Conservation (phyloP, 2,888 invertebrate species). For the Lacanobia wlatinum region DNA sequence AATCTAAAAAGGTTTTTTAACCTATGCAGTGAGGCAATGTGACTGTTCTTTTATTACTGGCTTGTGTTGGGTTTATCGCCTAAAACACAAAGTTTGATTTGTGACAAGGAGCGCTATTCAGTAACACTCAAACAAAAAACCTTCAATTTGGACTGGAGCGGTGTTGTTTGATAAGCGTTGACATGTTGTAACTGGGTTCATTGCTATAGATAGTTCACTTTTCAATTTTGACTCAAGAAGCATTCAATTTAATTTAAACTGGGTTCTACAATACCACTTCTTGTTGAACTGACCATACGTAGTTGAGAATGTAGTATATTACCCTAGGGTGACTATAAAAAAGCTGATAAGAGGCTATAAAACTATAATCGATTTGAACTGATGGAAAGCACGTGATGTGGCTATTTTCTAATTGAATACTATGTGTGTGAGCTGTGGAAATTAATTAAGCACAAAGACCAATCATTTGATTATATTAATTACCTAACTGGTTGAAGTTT, state of each 20-base stretch:
- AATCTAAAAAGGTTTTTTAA: too few relatives aligned
- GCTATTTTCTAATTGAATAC: slow-evolving; percentile 4
- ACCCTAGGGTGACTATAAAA: slow-evolving; percentile 6
- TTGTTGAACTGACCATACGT: not conserved
- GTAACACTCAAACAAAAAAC: not conserved
- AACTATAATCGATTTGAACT: slow-evolving; percentile 21
- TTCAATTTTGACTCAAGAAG: too few relatives aligned
- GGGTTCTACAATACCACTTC: not conserved
- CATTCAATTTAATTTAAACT: not conserved
- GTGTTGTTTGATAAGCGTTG: not conserved
- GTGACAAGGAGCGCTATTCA: not conserved
- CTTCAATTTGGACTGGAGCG: not conserved
- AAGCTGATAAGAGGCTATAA: slow-evolving; percentile 20
- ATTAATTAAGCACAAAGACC: slow-evolving; percentile 1
- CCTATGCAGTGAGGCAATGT: too few relatives aligned
- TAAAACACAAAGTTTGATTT: too few relatives aligned
- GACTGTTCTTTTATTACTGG: too few relatives aligned
- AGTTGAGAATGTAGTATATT: not conserved
- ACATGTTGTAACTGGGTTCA: not conserved
- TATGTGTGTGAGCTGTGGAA: not conserved
- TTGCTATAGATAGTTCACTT: not conserved
- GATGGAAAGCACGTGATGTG: slow-evolving; percentile 14
- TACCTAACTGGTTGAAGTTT: not conserved
- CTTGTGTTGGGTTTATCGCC: too few relatives aligned
- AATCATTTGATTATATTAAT: slow-evolving; percentile 11